These are phyloP conservation scores for Chrysotoxum bicinctum DNA, from an alignment of 2,888 invertebrate species.

Conservation along the genomic window DNA sequence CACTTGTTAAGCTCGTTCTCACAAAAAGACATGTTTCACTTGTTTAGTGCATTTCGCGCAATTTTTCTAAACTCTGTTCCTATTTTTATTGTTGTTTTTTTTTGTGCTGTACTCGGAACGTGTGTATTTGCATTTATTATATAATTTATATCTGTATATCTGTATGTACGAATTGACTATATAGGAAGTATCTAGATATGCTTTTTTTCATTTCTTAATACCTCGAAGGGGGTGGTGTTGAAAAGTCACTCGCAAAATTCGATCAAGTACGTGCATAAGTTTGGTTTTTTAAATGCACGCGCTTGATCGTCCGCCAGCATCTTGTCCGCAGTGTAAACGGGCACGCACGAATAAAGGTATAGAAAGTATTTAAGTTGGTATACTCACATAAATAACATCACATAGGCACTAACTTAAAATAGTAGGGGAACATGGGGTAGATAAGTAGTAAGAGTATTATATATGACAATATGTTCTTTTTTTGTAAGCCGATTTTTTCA, in stretches of 20 bases:
- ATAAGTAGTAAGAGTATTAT: no score
- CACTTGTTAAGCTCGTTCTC: conserved; percentile 56
- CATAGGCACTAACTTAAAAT: neutral
- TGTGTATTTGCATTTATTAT: conserved; percentile 68
- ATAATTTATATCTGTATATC: conserved; percentile 16
- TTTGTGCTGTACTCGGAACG: conserved; percentile 59
- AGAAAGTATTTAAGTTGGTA: neutral
- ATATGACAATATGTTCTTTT: no score
- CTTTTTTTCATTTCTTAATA: conserved; percentile 4
- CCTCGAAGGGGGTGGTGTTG: neutral
- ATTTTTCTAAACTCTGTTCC: conserved; percentile 17
- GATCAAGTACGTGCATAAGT: conserved; percentile 60
- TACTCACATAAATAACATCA: neutral
- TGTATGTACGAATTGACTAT: conserved; percentile 10
- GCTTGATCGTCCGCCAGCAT: conserved; percentile 34
- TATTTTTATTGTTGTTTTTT: conserved; percentile 29
- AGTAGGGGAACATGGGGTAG: neutral
- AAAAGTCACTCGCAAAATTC: conserved; percentile 29
- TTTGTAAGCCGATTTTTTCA: no score
- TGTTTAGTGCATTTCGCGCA: conserved; percentile 19
- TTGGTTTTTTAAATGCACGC: conserved; percentile 58
- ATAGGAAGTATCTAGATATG: conserved; percentile 59
- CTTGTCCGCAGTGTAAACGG: neutral
- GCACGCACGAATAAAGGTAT: conserved; percentile 7
- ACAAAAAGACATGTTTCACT: conserved; percentile 57